A percentile compares a stretch with the other conserved stretches of the same genome.
Evolutionary conservation across 2,797 vertebrate genomes (phyloP).

Genomic region (Miichthys miiuy): DNA sequence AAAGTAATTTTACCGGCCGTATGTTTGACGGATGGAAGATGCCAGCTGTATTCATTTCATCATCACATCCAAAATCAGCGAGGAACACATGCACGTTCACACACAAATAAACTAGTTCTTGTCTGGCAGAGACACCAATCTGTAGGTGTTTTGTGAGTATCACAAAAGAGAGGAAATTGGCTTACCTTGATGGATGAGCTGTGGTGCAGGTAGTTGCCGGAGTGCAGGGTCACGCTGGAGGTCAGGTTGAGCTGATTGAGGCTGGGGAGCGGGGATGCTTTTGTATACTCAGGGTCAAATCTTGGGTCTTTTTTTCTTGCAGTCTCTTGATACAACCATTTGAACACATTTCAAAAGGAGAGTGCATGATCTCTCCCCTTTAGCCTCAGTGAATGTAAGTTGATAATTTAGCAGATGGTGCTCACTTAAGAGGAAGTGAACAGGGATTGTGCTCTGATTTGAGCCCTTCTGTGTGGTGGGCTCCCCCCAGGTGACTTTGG

Average conservation of each 20-base stretch:
- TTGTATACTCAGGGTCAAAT: neutral
- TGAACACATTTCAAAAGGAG: neutral
- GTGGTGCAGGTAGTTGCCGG: constrained; percentile 23
- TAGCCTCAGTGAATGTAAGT: neutral
- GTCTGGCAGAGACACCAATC: neutral
- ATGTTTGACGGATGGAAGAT: neutral
- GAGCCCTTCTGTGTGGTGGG: neutral
- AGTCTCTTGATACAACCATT: neutral
- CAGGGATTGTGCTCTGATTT: neutral
- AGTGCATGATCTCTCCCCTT: neutral
- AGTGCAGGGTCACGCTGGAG: constrained; percentile 33
- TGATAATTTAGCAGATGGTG: neutral
- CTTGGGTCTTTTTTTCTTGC: neutral
- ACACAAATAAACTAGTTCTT: neutral
- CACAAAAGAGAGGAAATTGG: neutral
- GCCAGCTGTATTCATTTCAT: neutral
- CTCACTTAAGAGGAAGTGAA: neutral
- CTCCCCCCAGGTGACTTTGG: constrained; percentile 14
- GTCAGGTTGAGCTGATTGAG: constrained; percentile 5
- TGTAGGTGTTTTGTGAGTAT: neutral
- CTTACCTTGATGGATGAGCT: neutral
- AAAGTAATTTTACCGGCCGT: neutral
- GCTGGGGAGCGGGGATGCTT: neutral
- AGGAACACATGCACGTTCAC: neutral
- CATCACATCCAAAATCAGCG: neutral